Evolutionary conservation across 2,797 vertebrate species (phyloP), one percentile per base, ranked within the genome.

Genomic region (Takifugu rubripes): DNA sequence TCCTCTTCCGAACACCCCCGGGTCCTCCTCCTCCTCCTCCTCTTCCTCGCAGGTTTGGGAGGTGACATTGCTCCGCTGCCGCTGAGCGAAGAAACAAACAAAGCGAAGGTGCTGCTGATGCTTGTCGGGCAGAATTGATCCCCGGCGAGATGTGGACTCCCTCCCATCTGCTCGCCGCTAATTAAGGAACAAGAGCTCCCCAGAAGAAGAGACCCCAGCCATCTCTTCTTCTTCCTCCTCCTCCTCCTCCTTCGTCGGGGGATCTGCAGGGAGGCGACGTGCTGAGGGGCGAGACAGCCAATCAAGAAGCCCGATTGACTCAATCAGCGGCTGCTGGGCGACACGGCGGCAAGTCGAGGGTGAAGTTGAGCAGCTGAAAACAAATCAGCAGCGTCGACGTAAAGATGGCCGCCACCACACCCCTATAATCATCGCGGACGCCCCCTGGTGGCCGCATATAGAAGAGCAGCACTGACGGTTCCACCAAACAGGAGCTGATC

Each of bases 171-270:
- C 78, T 87, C 65, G 9, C 57, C 61, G 60, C 87, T 91, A 88
- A 92, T 91, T 88, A 90, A 88, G 87, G 90, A 83, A 86, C 84
- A 78, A 72, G 75, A 75, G 78, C 53, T 56, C 86, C 85, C 79
- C 84, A 68, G 62, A 71, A 80, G 81, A 83, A 40, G 68, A 54
- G 73, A 56, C 72, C 56, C 48, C 54, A 52, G 68, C 17, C 44
- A 46, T n/a, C 44, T 46, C 44, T 3, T 21, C 16, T 11, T 46
- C 44, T n/a, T 46, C 16, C 16, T 17, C 16, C 64, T 29, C 36
- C 76, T 66, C 59, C 59, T 70, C 72, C 61, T 75, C 76, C 21
- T 68, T 63, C 46, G 65, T 68, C 64, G 74, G 52, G 0, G 55
- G 78, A 73, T 71, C 79, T 77, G 43, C 46, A 1, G 79, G 78